Percentiles rank a stretch among this genome's conserved stretches.
Evolutionary conservation across 2,888 invertebrate species (phyloP).

Genomic region (Rutpela maculata): DNA sequence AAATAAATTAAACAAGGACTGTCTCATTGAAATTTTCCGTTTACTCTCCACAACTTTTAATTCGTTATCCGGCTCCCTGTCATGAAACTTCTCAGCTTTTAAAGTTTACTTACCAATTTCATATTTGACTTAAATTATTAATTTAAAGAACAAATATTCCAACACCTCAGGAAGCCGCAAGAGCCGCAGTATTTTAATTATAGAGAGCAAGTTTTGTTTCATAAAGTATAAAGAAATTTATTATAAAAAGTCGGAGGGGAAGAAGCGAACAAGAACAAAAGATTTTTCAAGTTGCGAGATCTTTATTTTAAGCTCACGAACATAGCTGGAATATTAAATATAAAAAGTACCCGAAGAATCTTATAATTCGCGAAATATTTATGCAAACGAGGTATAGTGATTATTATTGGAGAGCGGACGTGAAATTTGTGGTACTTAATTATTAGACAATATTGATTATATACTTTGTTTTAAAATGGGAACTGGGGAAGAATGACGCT

Average conservation of each 20-base stretch:
- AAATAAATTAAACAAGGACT: neutral
- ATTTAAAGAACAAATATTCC: constrained; percentile 29
- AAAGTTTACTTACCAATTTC: constrained; percentile 18
- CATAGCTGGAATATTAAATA: constrained; percentile 21
- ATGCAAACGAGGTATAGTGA: neutral
- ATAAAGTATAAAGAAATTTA: constrained; percentile 29
- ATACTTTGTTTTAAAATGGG: neutral
- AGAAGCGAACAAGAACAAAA: constrained; percentile 17
- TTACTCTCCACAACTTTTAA: neutral
- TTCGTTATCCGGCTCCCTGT: neutral
- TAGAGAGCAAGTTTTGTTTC: constrained; percentile 21
- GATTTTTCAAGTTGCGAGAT: constrained; percentile 10
- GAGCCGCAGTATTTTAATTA: constrained; percentile 25
- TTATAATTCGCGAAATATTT: constrained; percentile 1
- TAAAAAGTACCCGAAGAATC: neutral
- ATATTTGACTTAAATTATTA: constrained; percentile 36
- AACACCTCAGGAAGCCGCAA: constrained; percentile 25
- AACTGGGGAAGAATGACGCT: neutral
- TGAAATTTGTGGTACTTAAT: neutral
- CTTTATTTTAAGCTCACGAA: neutral
- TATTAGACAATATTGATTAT: neutral
- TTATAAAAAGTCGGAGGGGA: constrained; percentile 19
- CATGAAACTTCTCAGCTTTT: constrained; percentile 21
- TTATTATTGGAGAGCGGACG: neutral
- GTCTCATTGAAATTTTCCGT: neutral